Evolutionary conservation across 1,140 invertebrate species (phyloP).

Genomic region (Rhagoletis zephyria): DNA sequence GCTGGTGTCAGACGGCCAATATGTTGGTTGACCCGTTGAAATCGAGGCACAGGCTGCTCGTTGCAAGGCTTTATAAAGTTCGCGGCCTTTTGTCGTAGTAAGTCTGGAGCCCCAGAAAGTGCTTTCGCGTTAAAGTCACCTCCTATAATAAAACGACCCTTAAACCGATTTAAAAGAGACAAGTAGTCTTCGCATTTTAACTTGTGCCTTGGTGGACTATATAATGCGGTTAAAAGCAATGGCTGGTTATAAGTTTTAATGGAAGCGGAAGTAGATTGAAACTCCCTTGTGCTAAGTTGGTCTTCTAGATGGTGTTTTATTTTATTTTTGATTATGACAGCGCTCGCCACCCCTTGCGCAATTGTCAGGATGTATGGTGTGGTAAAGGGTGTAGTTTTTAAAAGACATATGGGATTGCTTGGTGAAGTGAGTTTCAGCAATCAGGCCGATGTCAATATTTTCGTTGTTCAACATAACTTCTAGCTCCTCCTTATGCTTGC

Average conservation of each 20-base stretch:
- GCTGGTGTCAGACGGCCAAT: not conserved
- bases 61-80: not conserved
- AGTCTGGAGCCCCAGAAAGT: not conserved
- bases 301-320: no score
- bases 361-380: no score
- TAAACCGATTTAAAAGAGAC: not conserved
- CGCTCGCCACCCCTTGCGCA: no score
- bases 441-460: not conserved
- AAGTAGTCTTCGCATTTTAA: not conserved
- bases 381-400: no score
- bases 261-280: no score
- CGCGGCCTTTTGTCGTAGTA: not conserved
- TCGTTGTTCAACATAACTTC: no score
- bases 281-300: no score
- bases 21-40: not conserved
- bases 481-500: not conserved
- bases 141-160: no score
- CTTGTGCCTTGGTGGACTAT: not conserved
- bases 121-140: not conserved
- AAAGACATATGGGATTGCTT: not conserved
- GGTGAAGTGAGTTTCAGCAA: not conserved
- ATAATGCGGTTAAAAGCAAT: not conserved
- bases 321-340: no score
- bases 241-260: no score
- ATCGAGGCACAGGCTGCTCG: not conserved